A percentile compares a stretch with the other conserved stretches of the same genome.
Conservation (phyloP, 30 jellyfish, hydroid and myxozoan species). For the Haliclystus octoradiatus region DNA sequence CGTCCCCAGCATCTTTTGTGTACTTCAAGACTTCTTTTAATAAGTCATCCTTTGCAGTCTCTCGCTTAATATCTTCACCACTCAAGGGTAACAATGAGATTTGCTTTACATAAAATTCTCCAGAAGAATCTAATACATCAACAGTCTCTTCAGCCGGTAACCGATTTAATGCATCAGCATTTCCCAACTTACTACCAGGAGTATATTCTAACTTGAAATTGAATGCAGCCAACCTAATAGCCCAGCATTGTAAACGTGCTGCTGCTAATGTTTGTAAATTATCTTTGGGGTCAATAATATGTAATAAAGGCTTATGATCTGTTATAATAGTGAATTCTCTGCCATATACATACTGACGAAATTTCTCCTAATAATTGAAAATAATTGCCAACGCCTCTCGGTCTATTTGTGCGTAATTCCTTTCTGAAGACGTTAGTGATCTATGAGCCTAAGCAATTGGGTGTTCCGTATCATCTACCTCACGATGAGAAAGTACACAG, state of each 20-base stretch:
- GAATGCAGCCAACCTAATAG: background rate
- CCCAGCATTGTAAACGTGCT: slow-evolving; percentile 1
- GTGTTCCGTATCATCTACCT: slow-evolving; percentile 25
- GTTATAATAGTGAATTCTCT: slow-evolving; percentile 17
- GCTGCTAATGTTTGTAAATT: background rate
- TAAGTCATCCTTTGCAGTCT: background rate
- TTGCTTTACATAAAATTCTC: background rate
- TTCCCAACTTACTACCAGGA: background rate
- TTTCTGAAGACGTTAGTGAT: slow-evolving; percentile 14
- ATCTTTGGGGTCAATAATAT: background rate
- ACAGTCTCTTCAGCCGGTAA: background rate
- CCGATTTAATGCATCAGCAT: background rate
- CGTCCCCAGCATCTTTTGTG: background rate
- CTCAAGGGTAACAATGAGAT: background rate
- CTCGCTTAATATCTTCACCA: background rate
- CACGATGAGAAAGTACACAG: slow-evolving; percentile 49
- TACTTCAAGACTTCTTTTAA: background rate
- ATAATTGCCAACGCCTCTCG: slow-evolving; percentile 55
- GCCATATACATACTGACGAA: slow-evolving; percentile 62
- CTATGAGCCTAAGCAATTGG: slow-evolving; percentile 49
- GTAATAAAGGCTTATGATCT: background rate
- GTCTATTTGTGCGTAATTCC: slow-evolving; percentile 52
- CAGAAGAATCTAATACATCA: background rate
- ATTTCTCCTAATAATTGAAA: slow-evolving; percentile 4
- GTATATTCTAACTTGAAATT: background rate